Evolutionary conservation across 2,888 invertebrate species (phyloP).

Genomic region (Euplexia lucipara): DNA sequence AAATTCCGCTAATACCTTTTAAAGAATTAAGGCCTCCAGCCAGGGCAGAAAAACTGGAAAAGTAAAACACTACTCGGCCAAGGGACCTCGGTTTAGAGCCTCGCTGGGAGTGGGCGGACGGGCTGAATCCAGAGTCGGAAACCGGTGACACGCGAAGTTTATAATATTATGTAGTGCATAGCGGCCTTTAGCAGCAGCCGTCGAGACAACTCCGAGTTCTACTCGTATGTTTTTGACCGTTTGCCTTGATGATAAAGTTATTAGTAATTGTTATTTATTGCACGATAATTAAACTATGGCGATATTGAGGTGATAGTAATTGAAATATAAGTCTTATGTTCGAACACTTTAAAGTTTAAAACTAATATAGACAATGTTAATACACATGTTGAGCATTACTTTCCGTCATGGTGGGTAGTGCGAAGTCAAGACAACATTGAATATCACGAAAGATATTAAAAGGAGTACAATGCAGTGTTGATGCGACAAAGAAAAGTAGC

Average conservation of each 20-base stretch:
- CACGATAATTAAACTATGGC: constrained; percentile 29
- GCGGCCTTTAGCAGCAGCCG: too few relatives aligned
- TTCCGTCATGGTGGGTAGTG: constrained; percentile 66
- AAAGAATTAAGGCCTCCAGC: too few relatives aligned
- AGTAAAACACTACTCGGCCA: too few relatives aligned
- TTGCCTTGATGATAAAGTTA: constrained; percentile 4
- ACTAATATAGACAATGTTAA: constrained; percentile 38
- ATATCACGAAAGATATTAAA: constrained; percentile 4
- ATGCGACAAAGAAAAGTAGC: constrained; percentile 11
- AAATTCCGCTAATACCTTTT: too few relatives aligned
- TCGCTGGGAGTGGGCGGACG: too few relatives aligned
- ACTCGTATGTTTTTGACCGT: too few relatives aligned
- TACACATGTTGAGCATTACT: constrained; percentile 68
- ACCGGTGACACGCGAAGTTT: too few relatives aligned
- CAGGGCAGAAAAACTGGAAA: too few relatives aligned
- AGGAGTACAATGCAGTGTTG: background rate
- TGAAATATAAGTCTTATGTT: constrained; percentile 54
- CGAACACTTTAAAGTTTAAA: constrained; percentile 43
- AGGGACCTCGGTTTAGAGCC: too few relatives aligned
- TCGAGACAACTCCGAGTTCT: too few relatives aligned
- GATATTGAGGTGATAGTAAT: constrained; percentile 24
- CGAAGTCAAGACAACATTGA: constrained; percentile 13
- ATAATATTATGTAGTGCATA: too few relatives aligned
- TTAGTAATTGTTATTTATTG: constrained; percentile 37
- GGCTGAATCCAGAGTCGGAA: too few relatives aligned